Percentiles rank a stretch among this genome's conserved stretches.
These are phyloP conservation scores for Saturnia japonica DNA, from an alignment of 2,888 invertebrate species.

Conservation along the genomic window DNA sequence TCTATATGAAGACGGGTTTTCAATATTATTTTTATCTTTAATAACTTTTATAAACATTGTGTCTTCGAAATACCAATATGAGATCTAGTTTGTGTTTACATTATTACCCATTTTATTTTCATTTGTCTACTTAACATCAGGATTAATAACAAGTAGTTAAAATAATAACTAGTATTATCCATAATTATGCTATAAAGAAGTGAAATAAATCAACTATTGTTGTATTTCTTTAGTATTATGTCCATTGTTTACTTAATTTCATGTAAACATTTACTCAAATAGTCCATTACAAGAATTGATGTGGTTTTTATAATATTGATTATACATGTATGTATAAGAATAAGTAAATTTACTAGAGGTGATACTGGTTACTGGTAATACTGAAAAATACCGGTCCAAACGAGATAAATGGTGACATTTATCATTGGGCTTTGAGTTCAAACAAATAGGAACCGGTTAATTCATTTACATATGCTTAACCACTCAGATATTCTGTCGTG, in stretches of 20 bases:
- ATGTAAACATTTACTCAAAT: background rate
- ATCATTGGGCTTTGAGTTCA: background rate
- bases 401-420: background rate
- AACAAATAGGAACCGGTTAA: background rate
- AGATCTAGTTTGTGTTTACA: background rate
- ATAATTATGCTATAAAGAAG: background rate
- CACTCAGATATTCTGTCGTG: background rate
- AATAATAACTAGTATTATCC: background rate
- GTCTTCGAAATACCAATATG: background rate
- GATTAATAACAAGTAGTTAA: background rate
- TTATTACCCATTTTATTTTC: background rate
- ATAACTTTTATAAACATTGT: background rate
- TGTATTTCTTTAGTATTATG: background rate
- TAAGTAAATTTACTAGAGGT: too few relatives aligned
- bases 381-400: background rate
- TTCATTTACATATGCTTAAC: background rate
- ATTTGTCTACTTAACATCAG: background rate
- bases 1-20: background rate
- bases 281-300: background rate
- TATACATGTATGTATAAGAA: background rate
- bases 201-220: background rate
- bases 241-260: background rate
- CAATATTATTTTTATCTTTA: background rate
- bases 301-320: background rate
- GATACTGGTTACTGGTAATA: background rate